These are phyloP conservation scores for Papio anubis DNA, from an alignment of 2,113 vertebrate species.

Conservation along the genomic window DNA sequence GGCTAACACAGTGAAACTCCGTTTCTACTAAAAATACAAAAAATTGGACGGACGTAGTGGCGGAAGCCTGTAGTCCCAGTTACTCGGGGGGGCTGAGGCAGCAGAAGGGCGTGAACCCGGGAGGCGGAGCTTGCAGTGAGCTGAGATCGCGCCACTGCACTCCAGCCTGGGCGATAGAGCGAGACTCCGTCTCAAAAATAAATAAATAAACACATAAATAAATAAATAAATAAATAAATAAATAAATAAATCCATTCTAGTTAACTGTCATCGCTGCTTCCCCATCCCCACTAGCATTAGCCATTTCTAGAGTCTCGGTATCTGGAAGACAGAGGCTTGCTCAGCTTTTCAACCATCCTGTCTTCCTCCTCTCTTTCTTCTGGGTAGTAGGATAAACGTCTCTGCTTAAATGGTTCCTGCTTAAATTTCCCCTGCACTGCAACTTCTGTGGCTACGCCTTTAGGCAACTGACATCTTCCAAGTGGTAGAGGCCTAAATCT, in stretches of 20 bases:
- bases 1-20: no score
- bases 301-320: not conserved
- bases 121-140: no score
- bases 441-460: not conserved
- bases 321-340: not conserved
- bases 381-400: not conserved
- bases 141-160: no score
- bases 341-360: not conserved
- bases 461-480: not conserved
- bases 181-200: no score
- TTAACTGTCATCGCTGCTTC: not conserved
- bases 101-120: no score
- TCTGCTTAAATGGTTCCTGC: not conserved
- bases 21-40: no score
- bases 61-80: no score
- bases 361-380: not conserved
- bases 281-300: not conserved
- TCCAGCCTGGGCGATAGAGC: no score
- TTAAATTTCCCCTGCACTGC: not conserved
- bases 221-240: no score
- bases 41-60: no score
- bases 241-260: not conserved
- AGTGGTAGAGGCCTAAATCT: not conserved
- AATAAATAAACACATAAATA: no score
- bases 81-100: no score